Evolutionary conservation across 2,797 vertebrate genomes (phyloP).

Genomic region (Paguma larvata): DNA sequence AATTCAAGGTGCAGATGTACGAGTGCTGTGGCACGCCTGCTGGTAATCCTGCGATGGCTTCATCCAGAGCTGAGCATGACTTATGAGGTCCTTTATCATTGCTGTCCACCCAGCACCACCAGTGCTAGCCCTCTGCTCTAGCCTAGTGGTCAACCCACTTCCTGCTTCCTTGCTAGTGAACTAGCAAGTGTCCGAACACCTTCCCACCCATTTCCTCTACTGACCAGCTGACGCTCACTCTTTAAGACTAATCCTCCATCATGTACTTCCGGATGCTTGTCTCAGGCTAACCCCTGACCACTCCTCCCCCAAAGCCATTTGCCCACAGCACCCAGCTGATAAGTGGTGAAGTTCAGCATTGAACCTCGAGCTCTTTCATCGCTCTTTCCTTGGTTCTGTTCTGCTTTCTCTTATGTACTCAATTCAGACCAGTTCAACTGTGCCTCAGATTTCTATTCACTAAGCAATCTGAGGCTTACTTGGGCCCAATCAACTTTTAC

Average conservation of each 20-base stretch:
- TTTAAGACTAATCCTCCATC: not conserved
- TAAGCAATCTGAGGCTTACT: not conserved
- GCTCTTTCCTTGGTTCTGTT: not conserved
- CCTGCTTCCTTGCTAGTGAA: not conserved
- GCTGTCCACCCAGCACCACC: not conserved
- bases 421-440: not conserved
- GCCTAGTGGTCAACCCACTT: rapidly evolving
- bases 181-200: not conserved
- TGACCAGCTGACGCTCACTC: not conserved
- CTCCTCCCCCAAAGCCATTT: not conserved
- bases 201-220: not conserved
- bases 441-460: not conserved
- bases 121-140: not conserved
- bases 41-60: too few species aligned
- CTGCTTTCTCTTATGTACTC: not conserved
- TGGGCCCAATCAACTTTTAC: not conserved
- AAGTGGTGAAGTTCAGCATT: not conserved
- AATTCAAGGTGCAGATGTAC: not conserved
- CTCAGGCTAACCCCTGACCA: not conserved
- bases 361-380: not conserved
- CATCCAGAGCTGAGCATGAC: not conserved
- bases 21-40: not conserved
- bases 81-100: not conserved
- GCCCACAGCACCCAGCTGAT: not conserved
- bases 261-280: not conserved